phyloP scores from a whole-genome alignment of 2,797 vertebrate species.

The Cirrhinus mrigala region DNA sequence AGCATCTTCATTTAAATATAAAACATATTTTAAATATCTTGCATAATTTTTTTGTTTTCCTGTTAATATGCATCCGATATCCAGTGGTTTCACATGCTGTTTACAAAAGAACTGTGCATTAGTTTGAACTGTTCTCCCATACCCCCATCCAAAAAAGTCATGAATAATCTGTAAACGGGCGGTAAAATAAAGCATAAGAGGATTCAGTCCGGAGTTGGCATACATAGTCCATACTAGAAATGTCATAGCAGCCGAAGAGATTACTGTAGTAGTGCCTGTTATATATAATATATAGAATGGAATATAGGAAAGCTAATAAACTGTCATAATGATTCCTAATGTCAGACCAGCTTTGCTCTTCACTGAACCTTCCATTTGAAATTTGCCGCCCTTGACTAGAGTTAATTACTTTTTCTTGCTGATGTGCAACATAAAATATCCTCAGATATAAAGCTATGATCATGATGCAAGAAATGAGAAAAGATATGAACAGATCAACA shows the following conservation, averaged over 20 bases:
- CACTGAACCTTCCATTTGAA: not conserved
- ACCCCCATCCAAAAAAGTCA: not conserved
- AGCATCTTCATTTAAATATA: not conserved
- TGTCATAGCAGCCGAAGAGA: not conserved
- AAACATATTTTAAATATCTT: not conserved
- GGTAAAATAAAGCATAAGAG: slow-evolving; percentile 7
- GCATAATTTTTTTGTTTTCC: too few relatives aligned
- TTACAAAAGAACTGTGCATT: not conserved
- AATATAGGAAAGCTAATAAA: not conserved
- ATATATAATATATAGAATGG: not conserved
- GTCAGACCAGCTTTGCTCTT: not conserved
- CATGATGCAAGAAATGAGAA: not conserved
- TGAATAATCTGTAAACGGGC: not conserved
- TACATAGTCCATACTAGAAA: not conserved
- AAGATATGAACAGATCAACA: not conserved
- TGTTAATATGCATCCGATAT: too few relatives aligned
- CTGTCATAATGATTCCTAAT: not conserved
- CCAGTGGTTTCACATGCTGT: too few relatives aligned
- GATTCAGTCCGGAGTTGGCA: not conserved
- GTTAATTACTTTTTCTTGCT: not conserved
- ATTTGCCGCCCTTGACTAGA: not conserved
- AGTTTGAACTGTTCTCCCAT: not conserved
- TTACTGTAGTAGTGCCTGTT: not conserved
- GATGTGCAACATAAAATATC: not conserved
- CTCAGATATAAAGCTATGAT: not conserved